phyloP scores from a whole-genome alignment of 2,888 invertebrate genomes.

The Aphodius granarius region DNA sequence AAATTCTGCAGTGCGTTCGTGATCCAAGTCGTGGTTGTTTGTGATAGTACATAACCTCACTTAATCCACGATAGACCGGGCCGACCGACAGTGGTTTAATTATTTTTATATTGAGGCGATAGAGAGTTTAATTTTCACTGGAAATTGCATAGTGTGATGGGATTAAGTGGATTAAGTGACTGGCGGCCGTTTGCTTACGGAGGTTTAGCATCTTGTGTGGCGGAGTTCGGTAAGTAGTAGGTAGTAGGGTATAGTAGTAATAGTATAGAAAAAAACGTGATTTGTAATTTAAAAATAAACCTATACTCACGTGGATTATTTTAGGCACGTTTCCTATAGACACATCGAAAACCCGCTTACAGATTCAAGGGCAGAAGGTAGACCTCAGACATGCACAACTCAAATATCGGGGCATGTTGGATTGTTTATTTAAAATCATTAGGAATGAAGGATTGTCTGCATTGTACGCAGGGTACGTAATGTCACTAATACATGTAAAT shows the following conservation, averaged over 20 bases:
- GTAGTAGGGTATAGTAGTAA: too few species aligned
- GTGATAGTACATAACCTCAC: not conserved
- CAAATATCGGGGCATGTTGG: slow-evolving; percentile 88
- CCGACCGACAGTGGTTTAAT: not conserved
- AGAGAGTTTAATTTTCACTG: slow-evolving; percentile 2
- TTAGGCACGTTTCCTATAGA: slow-evolving; percentile 96
- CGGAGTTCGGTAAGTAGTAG: slow-evolving; percentile 84
- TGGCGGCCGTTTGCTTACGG: slow-evolving; percentile 96
- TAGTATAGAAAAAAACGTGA: slow-evolving; percentile 9
- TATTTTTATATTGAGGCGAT: not conserved
- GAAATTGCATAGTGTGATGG: slow-evolving; percentile 60
- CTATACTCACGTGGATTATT: slow-evolving; percentile 28
- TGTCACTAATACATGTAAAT: not conserved
- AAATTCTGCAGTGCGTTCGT: not conserved
- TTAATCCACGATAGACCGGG: not conserved
- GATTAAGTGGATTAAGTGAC: slow-evolving; percentile 74
- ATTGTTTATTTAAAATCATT: slow-evolving; percentile 85
- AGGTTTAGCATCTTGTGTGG: slow-evolving; percentile 89
- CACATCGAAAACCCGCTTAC: slow-evolving; percentile 90
- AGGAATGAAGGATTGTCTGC: slow-evolving; percentile 84
- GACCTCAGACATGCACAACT: slow-evolving; percentile 74
- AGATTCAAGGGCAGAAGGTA: slow-evolving; percentile 89
- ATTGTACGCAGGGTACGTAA: slow-evolving; percentile 81
- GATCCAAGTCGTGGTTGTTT: not conserved
- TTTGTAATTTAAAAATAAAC: not conserved